phyloP scores from a whole-genome alignment of 2,797 vertebrate genomes.

The Tympanoctomys barrerae region DNA sequence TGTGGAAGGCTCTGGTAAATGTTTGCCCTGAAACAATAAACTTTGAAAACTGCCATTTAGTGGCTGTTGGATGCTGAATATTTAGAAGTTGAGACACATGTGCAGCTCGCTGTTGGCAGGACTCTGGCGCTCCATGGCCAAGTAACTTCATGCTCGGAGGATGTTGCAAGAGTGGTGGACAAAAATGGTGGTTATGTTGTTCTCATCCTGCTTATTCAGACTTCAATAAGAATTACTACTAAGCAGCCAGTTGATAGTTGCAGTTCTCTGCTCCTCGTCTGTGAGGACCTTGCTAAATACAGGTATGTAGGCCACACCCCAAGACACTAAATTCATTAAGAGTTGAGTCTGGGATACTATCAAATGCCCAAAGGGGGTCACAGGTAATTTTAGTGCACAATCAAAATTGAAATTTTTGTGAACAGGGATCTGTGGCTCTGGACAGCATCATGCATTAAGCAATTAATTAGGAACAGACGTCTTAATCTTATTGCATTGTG shows the following conservation, averaged over 20 bases:
- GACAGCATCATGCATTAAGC: background rate
- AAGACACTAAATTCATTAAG: background rate
- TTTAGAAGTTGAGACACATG: background rate
- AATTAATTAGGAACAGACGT: background rate
- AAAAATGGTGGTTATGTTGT: background rate
- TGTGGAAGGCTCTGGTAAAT: background rate
- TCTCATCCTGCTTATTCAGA: background rate
- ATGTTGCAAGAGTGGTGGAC: background rate
- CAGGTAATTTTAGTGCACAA: background rate
- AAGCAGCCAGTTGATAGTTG: background rate
- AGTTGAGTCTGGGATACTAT: background rate
- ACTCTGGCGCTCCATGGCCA: background rate
- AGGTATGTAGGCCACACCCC: background rate
- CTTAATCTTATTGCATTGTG: background rate
- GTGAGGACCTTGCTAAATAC: background rate
- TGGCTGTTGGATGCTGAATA: background rate
- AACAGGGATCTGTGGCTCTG: background rate
- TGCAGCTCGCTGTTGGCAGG: too few species aligned
- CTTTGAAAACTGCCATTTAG: background rate
- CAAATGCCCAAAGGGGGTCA: background rate
- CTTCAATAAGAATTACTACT: background rate
- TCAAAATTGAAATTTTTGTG: background rate
- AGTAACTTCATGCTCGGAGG: background rate
- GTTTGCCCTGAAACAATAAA: background rate
- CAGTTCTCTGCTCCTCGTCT: background rate